Percentiles rank a stretch among this genome's conserved stretches.
Evolutionary conservation across 2,797 vertebrate species (phyloP).

Genomic region (Tapirus indicus): DNA sequence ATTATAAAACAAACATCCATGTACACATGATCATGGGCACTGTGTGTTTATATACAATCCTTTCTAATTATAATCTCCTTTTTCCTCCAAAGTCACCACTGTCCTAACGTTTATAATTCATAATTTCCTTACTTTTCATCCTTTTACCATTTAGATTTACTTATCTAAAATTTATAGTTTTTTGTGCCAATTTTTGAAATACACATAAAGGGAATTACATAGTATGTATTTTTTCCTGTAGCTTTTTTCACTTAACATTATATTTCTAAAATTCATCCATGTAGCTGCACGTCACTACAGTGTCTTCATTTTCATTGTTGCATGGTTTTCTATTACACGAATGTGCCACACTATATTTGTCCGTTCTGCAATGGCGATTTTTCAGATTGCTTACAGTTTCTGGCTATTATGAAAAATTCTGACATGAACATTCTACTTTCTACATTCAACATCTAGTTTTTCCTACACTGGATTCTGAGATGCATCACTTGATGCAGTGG

Average conservation of each 20-base stretch:
- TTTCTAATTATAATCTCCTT: neutral
- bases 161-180: neutral
- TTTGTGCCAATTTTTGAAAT: neutral
- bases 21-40: too few species aligned
- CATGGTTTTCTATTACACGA: neutral
- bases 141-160: neutral
- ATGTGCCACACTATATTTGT: neutral
- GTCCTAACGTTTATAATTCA: neutral
- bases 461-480: neutral
- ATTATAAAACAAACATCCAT: neutral
- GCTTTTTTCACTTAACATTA: neutral
- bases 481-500: too few species aligned
- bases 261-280: neutral
- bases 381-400: neutral
- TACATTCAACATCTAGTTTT: neutral
- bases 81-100: neutral
- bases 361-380: neutral
- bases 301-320: neutral
- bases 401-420: neutral
- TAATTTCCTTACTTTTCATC: neutral
- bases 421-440: neutral
- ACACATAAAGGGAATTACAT: neutral
- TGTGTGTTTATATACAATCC: neutral
- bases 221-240: neutral
- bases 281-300: neutral